Evolutionary conservation across 2,797 vertebrate genomes (phyloP).

Genomic region (Lacerta bilineata): DNA sequence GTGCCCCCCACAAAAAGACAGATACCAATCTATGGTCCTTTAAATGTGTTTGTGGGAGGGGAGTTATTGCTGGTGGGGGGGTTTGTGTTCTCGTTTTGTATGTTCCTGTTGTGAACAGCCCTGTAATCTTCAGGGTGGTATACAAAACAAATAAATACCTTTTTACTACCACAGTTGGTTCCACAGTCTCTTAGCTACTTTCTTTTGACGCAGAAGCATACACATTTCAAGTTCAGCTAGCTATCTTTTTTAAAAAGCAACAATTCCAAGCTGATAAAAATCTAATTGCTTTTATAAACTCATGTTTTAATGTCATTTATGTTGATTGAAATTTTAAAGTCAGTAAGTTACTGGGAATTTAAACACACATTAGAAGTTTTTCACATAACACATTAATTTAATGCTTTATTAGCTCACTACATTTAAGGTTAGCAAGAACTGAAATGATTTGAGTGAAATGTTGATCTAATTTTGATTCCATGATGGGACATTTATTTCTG

Average conservation of each 20-base stretch:
- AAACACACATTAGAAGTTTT: slow-evolving; percentile 65
- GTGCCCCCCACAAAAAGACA: too few species aligned
- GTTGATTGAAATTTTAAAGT: slow-evolving; percentile 55
- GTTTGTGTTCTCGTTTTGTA: too few species aligned
- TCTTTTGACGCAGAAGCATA: not conserved
- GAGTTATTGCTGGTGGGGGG: too few species aligned
- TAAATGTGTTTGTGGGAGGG: too few species aligned
- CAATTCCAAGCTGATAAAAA: slow-evolving; percentile 27
- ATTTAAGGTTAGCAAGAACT: slow-evolving; percentile 67
- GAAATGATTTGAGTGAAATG: slow-evolving; percentile 66
- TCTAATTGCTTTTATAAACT: slow-evolving; percentile 44
- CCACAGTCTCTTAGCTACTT: too few species aligned
- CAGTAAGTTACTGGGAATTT: slow-evolving; percentile 56
- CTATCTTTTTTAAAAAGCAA: slow-evolving; percentile 37
- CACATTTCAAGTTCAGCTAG: not conserved
- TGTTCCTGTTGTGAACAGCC: too few species aligned
- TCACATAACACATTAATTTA: slow-evolving; percentile 64
- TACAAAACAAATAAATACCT: too few species aligned
- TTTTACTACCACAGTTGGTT: not conserved
- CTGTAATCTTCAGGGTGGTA: too few species aligned
- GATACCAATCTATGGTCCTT: too few species aligned
- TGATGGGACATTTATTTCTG: slow-evolving; percentile 61
- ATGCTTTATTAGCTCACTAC: slow-evolving; percentile 73
- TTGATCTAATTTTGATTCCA: slow-evolving; percentile 68
- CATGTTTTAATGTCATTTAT: slow-evolving; percentile 43